Evolutionary conservation across 2,888 invertebrate species (phyloP), one percentile per base, ranked within the genome.

Genomic region (Lasioglossum marginatum): DNA sequence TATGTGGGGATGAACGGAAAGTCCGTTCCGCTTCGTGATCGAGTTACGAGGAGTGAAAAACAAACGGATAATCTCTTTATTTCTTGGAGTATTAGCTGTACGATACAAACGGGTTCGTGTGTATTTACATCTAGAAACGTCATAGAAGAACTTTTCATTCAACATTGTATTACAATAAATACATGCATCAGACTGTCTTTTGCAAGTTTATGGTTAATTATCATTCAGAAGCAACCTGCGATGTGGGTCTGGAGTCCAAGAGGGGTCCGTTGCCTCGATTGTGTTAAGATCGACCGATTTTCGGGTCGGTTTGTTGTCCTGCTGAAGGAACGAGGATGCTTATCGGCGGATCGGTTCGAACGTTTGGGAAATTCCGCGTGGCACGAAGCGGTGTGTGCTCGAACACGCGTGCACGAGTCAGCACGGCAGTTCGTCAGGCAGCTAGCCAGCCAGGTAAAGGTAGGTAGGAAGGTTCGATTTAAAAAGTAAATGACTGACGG

Each of bases 401-500:
- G 90, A 82, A 87, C 83, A 84, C 84, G 88, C 88, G 85, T 84
- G 82, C 76, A 85, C 76, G 79, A 83, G 77, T 86, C 87, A 89
- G 37, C 27, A 43, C 78, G 78, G 73, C 82, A 83, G 86, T 82
- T 82, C 79, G 84, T 73, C 82, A 82, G 78, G 60, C 79, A 85
- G 81, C 87, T 87, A 90, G 89, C 83, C 86, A 89, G 89, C 78
- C 31, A 83, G 78, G 88, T 81, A 85, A 87, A 83, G 88, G 81
- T 79, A 85, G 87, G 88, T 88, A 90, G 90, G 89, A 77, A 83
- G 89, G 90, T 85, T 91, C 93, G 92, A 93, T 93, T 93, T 93
- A 92, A 94, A 93, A 93, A 93, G 91, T 92, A 94, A 94, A 94
- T 93, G 93, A 93, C 92, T 93, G 93, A 93, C 92, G 92, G 93